Percentiles rank a stretch among this genome's conserved stretches.
phyloP scores from a whole-genome alignment of 2,888 invertebrate species.

The Melanchra persicariae region DNA sequence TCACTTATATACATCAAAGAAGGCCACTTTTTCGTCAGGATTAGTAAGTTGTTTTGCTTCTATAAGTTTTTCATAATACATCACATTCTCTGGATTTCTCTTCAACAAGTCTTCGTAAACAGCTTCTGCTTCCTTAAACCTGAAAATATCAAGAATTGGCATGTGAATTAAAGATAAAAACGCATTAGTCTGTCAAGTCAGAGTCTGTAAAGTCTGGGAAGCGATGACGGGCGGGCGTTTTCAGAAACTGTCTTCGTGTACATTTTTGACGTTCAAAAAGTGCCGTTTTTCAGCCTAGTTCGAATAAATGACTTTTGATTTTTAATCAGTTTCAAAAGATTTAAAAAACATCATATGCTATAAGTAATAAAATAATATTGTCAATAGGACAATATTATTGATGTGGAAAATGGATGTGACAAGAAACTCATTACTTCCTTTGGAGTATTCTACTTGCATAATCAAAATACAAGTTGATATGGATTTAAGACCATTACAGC shows the following conservation, averaged over 20 bases:
- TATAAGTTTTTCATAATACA: conserved; percentile 97
- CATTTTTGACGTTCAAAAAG: too few species aligned
- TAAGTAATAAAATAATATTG: too few species aligned
- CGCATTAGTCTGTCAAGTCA: not conserved
- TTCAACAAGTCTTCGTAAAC: conserved; percentile 96
- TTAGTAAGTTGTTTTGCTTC: conserved; percentile 94
- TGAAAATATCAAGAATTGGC: conserved; percentile 72
- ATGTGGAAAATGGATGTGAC: not conserved
- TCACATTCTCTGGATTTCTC: conserved; percentile 98
- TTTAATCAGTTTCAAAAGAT: too few species aligned
- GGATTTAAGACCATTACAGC: not conserved
- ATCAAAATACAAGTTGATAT: not conserved
- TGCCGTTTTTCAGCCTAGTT: too few species aligned
- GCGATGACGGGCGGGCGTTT: too few species aligned
- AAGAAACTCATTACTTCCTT: not conserved
- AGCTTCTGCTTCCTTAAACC: conserved; percentile 94
- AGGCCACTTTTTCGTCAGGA: conserved; percentile 94
- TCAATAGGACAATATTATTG: too few species aligned
- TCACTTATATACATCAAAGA: conserved; percentile 94
- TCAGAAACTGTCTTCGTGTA: too few species aligned
- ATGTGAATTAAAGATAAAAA: not conserved
- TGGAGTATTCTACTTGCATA: not conserved
- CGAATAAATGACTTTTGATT: too few species aligned
- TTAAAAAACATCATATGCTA: too few species aligned
- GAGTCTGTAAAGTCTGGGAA: too few species aligned